phyloP scores from a whole-genome alignment of 2,888 invertebrate genomes.

The Heliconius erato region DNA sequence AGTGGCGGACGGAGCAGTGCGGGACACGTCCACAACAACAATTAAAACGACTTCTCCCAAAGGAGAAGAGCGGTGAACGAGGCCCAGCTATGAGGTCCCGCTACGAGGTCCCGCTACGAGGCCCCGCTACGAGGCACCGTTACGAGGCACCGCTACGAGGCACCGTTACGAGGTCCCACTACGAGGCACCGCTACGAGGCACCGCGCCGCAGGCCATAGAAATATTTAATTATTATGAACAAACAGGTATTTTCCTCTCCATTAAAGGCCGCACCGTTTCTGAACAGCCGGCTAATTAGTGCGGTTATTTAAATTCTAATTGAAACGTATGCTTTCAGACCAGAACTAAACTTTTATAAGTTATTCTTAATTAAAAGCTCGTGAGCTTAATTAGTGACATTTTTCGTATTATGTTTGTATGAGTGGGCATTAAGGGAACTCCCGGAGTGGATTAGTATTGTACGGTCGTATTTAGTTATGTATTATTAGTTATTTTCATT shows the following conservation, averaged over 20 bases:
- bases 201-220: neutral
- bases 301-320: slow-evolving; percentile 30
- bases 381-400: slow-evolving; percentile 14
- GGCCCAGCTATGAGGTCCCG: no score
- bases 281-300: slow-evolving; percentile 24
- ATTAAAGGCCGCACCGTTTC: slow-evolving; percentile 23
- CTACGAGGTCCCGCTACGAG: no score
- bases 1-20: neutral
- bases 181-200: neutral
- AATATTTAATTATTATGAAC: slow-evolving; percentile 26
- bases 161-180: neutral
- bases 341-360: slow-evolving; percentile 25
- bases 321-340: slow-evolving; percentile 14
- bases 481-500: neutral
- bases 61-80: neutral
- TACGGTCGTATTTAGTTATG: neutral
- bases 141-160: no score
- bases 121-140: no score
- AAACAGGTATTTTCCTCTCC: slow-evolving; percentile 29
- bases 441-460: neutral
- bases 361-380: slow-evolving; percentile 27
- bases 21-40: neutral
- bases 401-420: neutral
- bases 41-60: no score
- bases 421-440: neutral